These are phyloP conservation scores for Pipa parva DNA, from an alignment of 2,113 vertebrate species.

Conservation along the genomic window DNA sequence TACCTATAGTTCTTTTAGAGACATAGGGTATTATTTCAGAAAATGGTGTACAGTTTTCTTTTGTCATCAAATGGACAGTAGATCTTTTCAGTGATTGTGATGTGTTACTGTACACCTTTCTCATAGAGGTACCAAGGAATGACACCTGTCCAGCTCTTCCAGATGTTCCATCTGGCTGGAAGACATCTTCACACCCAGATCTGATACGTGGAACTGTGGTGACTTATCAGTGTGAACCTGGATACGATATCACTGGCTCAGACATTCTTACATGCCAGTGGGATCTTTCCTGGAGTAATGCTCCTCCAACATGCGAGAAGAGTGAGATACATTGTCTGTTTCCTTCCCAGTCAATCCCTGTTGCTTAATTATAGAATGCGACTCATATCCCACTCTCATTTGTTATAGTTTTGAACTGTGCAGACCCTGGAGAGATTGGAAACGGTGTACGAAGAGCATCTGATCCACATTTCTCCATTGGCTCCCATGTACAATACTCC, in stretches of 20 bases:
- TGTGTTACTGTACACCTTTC: too few relatives aligned
- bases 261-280: slow-evolving; percentile 92
- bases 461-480: slow-evolving; percentile 76
- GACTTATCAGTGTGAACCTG: slow-evolving; percentile 88
- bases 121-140: slow-evolving; percentile 85
- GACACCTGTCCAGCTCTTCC: slow-evolving; percentile 82
- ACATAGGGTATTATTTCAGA: too few relatives aligned
- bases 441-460: slow-evolving; percentile 81
- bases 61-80: too few relatives aligned
- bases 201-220: slow-evolving; percentile 83
- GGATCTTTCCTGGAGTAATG: slow-evolving; percentile 88
- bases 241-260: slow-evolving; percentile 84
- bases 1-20: too few relatives aligned
- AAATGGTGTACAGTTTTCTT: too few relatives aligned
- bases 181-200: slow-evolving; percentile 80
- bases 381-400: background rate
- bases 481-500: slow-evolving; percentile 81
- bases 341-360: background rate
- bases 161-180: slow-evolving; percentile 82
- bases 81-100: too few relatives aligned
- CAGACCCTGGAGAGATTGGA: slow-evolving; percentile 82
- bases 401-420: slow-evolving; percentile 76
- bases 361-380: background rate
- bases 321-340: slow-evolving; percentile 57
- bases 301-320: slow-evolving; percentile 81